These are phyloP conservation scores for Rhadinocentrus ornatus DNA, from an alignment of 2,797 vertebrate genomes.

Conservation along the genomic window DNA sequence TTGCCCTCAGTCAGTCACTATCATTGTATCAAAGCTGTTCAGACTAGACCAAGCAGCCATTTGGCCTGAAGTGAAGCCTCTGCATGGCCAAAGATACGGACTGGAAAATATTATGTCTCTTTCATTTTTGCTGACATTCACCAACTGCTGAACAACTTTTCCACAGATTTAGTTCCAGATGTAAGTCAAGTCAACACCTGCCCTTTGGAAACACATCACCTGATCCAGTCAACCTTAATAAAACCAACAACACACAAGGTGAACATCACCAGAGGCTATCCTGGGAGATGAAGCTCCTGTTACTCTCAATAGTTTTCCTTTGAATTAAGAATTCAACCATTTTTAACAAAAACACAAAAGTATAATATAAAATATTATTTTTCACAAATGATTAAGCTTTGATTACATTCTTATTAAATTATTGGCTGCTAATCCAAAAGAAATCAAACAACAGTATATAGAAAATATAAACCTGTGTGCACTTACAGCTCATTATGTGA, in stretches of 20 bases:
- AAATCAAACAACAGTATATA: no score
- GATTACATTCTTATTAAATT: not conserved
- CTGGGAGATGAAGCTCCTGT: not conserved
- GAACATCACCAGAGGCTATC: not conserved
- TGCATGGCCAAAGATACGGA: conserved; percentile 54
- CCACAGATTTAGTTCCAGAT: conserved; percentile 52
- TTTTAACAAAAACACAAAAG: not conserved
- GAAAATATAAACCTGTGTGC: conserved; percentile 9
- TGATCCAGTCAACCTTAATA: conserved; percentile 51
- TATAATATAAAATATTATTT: no score
- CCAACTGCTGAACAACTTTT: conserved; percentile 44
- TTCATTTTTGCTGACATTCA: conserved; percentile 39
- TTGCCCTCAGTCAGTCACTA: conserved; percentile 61
- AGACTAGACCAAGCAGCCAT: conserved; percentile 58
- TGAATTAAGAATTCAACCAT: not conserved
- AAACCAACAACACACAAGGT: not conserved
- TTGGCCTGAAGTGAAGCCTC: conserved; percentile 57
- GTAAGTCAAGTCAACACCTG: conserved; percentile 61
- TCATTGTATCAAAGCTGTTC: conserved; percentile 50
- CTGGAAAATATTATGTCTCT: conserved; percentile 47
- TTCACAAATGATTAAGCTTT: no score
- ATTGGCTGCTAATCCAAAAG: no score
- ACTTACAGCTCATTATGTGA: no score
- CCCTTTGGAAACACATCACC: conserved; percentile 50
- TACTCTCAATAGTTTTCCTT: not conserved